Percentiles rank a stretch among this genome's conserved stretches.
These are phyloP conservation scores for Struthidea cinerea DNA, from an alignment of 2,113 vertebrate species.

Conservation along the genomic window DNA sequence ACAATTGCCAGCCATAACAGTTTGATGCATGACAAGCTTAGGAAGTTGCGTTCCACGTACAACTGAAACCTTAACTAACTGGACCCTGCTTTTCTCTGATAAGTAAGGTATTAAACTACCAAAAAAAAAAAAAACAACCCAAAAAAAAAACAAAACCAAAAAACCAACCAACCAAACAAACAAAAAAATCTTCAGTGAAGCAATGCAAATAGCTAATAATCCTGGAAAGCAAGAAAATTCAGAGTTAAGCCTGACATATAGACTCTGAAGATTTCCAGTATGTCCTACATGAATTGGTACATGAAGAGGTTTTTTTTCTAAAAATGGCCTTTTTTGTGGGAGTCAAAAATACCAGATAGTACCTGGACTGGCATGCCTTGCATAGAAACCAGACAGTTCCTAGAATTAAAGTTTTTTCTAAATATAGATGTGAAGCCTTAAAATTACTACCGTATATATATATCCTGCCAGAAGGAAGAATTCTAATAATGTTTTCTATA, in stretches of 20 bases:
- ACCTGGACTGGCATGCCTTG: neutral
- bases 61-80: conserved; percentile 82
- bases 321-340: neutral
- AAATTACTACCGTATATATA: neutral
- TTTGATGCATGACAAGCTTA: conserved; percentile 89
- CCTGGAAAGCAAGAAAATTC: conserved; percentile 43
- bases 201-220: conserved; percentile 41
- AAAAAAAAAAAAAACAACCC: neutral
- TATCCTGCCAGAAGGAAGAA: neutral
- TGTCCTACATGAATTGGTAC: neutral
- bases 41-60: conserved; percentile 79
- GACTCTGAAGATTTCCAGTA: neutral
- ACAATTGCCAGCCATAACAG: conserved; percentile 89
- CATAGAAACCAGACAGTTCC: neutral
- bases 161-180: neutral
- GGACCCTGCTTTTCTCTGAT: conserved; percentile 74
- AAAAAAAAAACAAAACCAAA: neutral
- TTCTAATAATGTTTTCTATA: neutral
- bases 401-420: neutral
- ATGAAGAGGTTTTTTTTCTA: neutral
- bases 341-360: neutral
- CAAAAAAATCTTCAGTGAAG: neutral
- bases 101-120: conserved; percentile 73
- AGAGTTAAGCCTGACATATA: conserved; percentile 7
- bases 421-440: neutral